These are phyloP conservation scores for Sicus ferrugineus DNA, from an alignment of 2,888 invertebrate genomes.

Conservation along the genomic window DNA sequence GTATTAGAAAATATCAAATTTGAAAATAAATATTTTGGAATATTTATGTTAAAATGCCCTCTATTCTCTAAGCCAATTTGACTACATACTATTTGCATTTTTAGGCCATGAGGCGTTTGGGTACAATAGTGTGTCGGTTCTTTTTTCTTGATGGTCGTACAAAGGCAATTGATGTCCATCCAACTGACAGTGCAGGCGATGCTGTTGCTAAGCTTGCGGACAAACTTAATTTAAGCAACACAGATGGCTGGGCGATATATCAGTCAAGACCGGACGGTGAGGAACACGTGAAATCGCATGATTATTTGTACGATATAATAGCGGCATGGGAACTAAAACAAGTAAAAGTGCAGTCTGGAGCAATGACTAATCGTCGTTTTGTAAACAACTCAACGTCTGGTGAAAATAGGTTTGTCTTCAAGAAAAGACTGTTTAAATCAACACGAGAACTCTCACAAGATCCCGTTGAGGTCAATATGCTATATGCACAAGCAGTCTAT, in stretches of 20 bases:
- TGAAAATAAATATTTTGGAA: neutral
- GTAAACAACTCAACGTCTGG: slow-evolving; percentile 81
- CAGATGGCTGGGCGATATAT: slow-evolving; percentile 96
- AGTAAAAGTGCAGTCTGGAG: slow-evolving; percentile 67
- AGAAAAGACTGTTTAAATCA: slow-evolving; percentile 86
- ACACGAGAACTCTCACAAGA: slow-evolving; percentile 91
- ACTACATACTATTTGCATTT: slow-evolving; percentile 33
- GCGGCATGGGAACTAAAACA: slow-evolving; percentile 90
- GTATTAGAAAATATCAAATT: slow-evolving; percentile 57
- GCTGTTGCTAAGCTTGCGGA: slow-evolving; percentile 89
- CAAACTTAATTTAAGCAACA: slow-evolving; percentile 81
- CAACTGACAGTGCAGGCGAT: slow-evolving; percentile 91
- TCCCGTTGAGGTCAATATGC: slow-evolving; percentile 91
- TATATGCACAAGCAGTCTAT: slow-evolving; percentile 95
- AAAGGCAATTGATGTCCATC: slow-evolving; percentile 94
- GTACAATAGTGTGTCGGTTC: slow-evolving; percentile 91
- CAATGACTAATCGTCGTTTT: slow-evolving; percentile 67
- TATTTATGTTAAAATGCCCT: neutral
- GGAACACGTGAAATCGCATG: slow-evolving; percentile 89
- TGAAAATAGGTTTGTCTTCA: slow-evolving; percentile 91
- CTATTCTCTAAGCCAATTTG: no score
- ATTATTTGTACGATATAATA: slow-evolving; percentile 92
- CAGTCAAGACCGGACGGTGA: slow-evolving; percentile 87
- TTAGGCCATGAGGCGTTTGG: slow-evolving; percentile 87
- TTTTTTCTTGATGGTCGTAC: slow-evolving; percentile 95